Evolutionary conservation across 2,113 vertebrate species (phyloP), one percentile per base, ranked within the genome.

Genomic region (Xyrauchen texanus): DNA sequence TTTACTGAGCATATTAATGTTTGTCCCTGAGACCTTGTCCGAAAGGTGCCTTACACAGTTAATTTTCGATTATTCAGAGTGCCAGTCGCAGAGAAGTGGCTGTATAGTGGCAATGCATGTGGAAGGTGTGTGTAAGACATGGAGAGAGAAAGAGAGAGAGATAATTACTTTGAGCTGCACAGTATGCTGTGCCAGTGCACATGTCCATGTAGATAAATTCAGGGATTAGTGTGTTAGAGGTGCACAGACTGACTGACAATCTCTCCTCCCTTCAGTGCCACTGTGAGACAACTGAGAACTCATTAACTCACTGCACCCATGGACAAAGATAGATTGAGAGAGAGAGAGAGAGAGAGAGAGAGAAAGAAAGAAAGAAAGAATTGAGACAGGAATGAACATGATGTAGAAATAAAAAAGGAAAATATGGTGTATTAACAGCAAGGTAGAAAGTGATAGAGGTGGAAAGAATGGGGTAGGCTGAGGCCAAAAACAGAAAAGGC

Each of bases 161-260:
- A 34, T 13, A 57, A 12, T 5, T 4, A 11, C 53, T 57, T 12
- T 57, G 11, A 44, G 79, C 11, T 51, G 44, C 16, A 66, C 15
- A 21, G 16, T 52, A 70, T 12, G 46, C 52, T 62, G 81, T 42
- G 67, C 68, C 61, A 65, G 62, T 77, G 68, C 68, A 57, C 47
- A 46, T 78, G 76, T 57, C 55, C 68, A 15, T 57, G 52, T 44
- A 69, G 34, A 75, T 80, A 44, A 81, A 74, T 75, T 74, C 71
- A 60, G 12, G 71, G 55, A 76, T 60, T 67, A 60, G 63, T 60
- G 21, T 62, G 46, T 66, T 61, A 45, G 62, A 76, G 49, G 65
- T 76, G 47, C 61, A 64, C 74, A 66, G 52, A 60, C 79, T 34
- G 62, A 75, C 79, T 81, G 79, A 81, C 79, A 81, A 65, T 13